Percentiles rank a stretch among this genome's conserved stretches.
These are phyloP conservation scores for Chaitophorus viminalis DNA, from an alignment of 2,888 invertebrate species.

Conservation along the genomic window DNA sequence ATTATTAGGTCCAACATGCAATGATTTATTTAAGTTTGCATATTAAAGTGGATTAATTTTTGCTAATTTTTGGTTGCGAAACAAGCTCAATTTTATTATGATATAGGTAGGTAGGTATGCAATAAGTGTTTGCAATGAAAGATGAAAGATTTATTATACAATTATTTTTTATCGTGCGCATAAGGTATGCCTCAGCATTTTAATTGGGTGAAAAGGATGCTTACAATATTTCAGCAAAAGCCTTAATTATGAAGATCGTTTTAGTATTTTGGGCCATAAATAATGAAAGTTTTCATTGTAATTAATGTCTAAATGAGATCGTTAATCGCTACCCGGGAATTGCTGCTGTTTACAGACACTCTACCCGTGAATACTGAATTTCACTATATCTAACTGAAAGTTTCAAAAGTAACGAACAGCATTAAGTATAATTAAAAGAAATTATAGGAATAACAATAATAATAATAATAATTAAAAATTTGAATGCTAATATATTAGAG, in stretches of 20 bases:
- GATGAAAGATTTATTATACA: constrained; percentile 40
- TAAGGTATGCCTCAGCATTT: constrained; percentile 29
- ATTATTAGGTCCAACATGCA: no score
- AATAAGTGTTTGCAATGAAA: constrained; percentile 35
- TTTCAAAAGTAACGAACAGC: constrained; percentile 38
- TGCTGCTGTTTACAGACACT: constrained; percentile 4
- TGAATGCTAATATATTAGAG: neutral
- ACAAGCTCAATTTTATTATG: neutral
- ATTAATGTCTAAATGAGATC: constrained; percentile 56
- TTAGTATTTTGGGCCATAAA: constrained; percentile 56
- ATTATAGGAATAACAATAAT: constrained; percentile 18
- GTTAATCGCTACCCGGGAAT: constrained; percentile 51
- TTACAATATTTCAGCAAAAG: constrained; percentile 40
- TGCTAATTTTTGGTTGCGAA: neutral
- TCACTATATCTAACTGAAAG: constrained; percentile 8
- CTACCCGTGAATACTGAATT: constrained; percentile 21
- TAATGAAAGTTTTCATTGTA: constrained; percentile 46
- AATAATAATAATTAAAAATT: constrained; percentile 29
- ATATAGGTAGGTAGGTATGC: neutral
- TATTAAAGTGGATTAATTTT: neutral
- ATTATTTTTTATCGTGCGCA: constrained; percentile 51
- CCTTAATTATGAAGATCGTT: constrained; percentile 59
- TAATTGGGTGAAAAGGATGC: constrained; percentile 59
- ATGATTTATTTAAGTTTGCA: neutral
- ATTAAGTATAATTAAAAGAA: constrained; percentile 38